A percentile compares a stretch with the other conserved stretches of the same genome.
Conservation (phyloP, 2,113 vertebrate genomes). For the Poecile atricapillus region DNA sequence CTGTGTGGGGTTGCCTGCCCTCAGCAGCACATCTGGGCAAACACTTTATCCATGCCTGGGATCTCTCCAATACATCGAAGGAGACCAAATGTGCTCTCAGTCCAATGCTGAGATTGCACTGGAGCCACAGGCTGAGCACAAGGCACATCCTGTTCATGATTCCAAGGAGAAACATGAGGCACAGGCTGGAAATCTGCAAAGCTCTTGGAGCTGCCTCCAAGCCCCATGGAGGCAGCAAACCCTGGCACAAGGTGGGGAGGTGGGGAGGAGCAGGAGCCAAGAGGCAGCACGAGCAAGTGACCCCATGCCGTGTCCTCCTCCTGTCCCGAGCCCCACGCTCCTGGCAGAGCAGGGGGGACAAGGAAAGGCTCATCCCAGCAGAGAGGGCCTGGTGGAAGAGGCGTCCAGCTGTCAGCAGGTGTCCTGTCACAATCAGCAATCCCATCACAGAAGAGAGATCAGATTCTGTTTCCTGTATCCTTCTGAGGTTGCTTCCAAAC, state of each 20-base stretch:
- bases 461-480: background rate
- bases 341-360: fast-evolving
- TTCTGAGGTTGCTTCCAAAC: background rate
- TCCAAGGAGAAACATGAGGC: background rate
- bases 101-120: fast-evolving
- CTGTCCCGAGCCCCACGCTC: background rate
- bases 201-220: background rate
- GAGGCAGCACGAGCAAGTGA: fast-evolving
- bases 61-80: background rate
- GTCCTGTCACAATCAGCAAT: background rate
- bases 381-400: background rate
- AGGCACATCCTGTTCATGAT: background rate
- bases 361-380: background rate
- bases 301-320: fast-evolving
- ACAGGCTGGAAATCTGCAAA: background rate
- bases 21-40: background rate
- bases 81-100: background rate
- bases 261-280: background rate
- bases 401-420: background rate
- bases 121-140: background rate
- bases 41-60: background rate
- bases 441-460: background rate
- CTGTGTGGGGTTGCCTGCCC: background rate
- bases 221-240: background rate
- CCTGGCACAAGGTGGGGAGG: background rate